These are phyloP conservation scores for Scylla paramamosain DNA, from an alignment of 1,140 invertebrate species.

Conservation along the genomic window DNA sequence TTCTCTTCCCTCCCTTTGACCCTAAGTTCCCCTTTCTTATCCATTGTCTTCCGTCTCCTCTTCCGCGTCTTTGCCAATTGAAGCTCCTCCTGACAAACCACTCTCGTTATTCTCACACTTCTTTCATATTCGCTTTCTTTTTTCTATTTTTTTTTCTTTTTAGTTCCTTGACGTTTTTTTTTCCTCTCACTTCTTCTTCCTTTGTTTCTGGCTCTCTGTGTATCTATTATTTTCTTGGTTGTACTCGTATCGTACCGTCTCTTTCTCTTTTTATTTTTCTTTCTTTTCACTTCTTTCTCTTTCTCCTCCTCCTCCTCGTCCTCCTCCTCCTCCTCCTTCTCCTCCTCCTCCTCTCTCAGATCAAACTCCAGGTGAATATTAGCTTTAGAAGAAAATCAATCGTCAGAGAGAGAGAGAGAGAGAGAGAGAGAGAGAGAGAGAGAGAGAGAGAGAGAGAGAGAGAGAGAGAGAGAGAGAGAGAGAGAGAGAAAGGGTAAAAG, in stretches of 20 bases:
- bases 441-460: conserved; percentile 5
- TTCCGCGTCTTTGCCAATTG: background rate
- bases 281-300: background rate
- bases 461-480: conserved; percentile 6
- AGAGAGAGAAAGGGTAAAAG: background rate
- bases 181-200: background rate
- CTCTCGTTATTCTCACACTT: background rate
- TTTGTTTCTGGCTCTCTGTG: background rate
- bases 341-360: background rate
- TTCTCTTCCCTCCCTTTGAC: no score
- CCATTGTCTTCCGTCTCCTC: background rate
- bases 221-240: background rate
- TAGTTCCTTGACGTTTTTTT: background rate
- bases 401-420: background rate
- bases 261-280: background rate
- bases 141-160: background rate
- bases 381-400: background rate
- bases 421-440: background rate
- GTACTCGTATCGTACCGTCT: background rate
- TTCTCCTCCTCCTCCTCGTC: no score
- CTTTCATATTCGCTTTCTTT: background rate
- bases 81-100: background rate
- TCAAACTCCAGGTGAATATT: background rate
- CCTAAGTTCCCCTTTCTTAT: background rate
- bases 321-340: no score